Percentiles rank a stretch among this genome's conserved stretches.
phyloP scores from a whole-genome alignment of 2,113 vertebrate species.

The Arothron firmamentum region DNA sequence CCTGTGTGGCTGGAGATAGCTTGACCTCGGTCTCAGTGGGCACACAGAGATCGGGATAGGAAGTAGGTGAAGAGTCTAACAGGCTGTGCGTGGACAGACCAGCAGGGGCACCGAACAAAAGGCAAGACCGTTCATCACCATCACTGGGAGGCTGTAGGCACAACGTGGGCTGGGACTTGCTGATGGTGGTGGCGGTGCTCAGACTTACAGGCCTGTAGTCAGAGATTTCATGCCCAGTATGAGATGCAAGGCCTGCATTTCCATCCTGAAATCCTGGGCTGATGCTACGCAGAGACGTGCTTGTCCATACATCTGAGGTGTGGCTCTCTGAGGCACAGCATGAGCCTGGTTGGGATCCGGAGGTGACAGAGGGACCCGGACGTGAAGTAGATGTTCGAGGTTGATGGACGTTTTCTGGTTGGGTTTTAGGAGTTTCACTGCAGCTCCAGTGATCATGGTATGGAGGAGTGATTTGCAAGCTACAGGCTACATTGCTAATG shows the following conservation, averaged over 20 bases:
- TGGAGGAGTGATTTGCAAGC: slow-evolving; percentile 14
- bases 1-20: slow-evolving; percentile 25
- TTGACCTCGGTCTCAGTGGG: slow-evolving; percentile 32
- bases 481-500: slow-evolving; percentile 14
- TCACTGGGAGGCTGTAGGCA: slow-evolving; percentile 59
- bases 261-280: slow-evolving; percentile 33
- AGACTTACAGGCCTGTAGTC: slow-evolving; percentile 36
- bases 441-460: slow-evolving; percentile 46
- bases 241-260: slow-evolving; percentile 24
- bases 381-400: slow-evolving; percentile 33
- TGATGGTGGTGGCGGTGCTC: slow-evolving; percentile 42
- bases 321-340: slow-evolving; percentile 34
- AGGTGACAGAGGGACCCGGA: slow-evolving; percentile 26
- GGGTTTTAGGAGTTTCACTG: slow-evolving; percentile 43
- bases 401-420: slow-evolving; percentile 45
- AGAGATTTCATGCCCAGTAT: slow-evolving; percentile 29
- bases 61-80: slow-evolving; percentile 30
- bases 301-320: slow-evolving; percentile 39
- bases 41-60: slow-evolving; percentile 44
- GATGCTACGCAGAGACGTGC: slow-evolving; percentile 39
- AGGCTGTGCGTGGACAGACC: slow-evolving; percentile 60
- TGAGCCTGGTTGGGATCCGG: slow-evolving; percentile 17
- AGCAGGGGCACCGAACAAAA: slow-evolving; percentile 51
- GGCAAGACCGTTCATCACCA: slow-evolving; percentile 45
- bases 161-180: slow-evolving; percentile 70